Evolutionary conservation across 1,140 invertebrate species (phyloP).

Genomic region (Drosophila lowei): DNA sequence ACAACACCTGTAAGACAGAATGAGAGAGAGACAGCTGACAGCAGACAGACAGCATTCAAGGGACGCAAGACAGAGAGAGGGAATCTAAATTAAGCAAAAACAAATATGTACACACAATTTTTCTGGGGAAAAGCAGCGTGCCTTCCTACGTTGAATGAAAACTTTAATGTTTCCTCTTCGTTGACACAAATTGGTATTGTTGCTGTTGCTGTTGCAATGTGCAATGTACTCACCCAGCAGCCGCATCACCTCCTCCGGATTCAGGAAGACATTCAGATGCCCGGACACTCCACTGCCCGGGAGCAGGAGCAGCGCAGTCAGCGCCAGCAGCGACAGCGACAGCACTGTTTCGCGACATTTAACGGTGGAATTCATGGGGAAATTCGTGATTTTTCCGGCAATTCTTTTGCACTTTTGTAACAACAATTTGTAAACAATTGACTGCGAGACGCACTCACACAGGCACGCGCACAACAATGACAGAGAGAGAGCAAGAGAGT

Average conservation of each 20-base stretch:
- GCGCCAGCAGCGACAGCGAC: slow-evolving; percentile 44
- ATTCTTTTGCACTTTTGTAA: slow-evolving; percentile 55
- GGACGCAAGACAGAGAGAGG: slow-evolving; percentile 4
- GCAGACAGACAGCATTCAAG: background rate
- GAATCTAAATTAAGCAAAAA: slow-evolving; percentile 71
- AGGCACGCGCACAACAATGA: too few relatives aligned
- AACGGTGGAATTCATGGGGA: slow-evolving; percentile 2
- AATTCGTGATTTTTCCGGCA: slow-evolving; percentile 31
- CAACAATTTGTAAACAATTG: slow-evolving; percentile 71
- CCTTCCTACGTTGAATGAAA: slow-evolving; percentile 34
- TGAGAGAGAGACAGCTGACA: slow-evolving; percentile 13
- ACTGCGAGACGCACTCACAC: too few relatives aligned
- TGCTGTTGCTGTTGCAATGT: slow-evolving; percentile 10
- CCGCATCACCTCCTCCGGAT: slow-evolving; percentile 83
- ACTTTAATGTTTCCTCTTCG: slow-evolving; percentile 44
- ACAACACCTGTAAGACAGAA: slow-evolving; percentile 64
- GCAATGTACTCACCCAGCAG: slow-evolving; percentile 80
- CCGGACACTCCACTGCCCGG: slow-evolving; percentile 52
- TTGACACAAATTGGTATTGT: slow-evolving; percentile 61
- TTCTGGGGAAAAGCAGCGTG: slow-evolving; percentile 27
- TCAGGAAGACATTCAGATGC: slow-evolving; percentile 83
- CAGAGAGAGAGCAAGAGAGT: too few relatives aligned
- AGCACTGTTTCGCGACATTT: slow-evolving; percentile 40
- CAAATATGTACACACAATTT: slow-evolving; percentile 73
- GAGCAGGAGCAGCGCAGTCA: slow-evolving; percentile 53